Evolutionary conservation across 1,140 invertebrate genomes (phyloP), one percentile per base, ranked within the genome.

Genomic region (Cheumatopsyche charites): DNA sequence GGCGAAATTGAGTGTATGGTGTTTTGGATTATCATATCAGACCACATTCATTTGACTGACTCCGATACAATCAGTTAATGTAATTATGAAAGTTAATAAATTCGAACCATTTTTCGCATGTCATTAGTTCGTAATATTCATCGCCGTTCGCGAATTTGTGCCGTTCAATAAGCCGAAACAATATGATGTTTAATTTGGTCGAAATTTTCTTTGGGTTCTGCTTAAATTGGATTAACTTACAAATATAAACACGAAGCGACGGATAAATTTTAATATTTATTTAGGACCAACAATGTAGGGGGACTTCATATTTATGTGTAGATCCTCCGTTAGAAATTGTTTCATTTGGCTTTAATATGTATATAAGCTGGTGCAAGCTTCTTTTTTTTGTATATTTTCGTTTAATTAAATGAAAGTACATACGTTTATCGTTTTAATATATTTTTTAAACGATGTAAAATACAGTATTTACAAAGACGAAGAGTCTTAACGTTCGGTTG

Each of bases 141-240:
- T 3, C 29, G 29, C 29, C 9, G 29, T 36, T 9, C 3, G 29
- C 9, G 29, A 36, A 36, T 36, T 36, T 36, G 3, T 9, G 29
- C 29, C 9, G 29, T 36, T 36, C 29, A 36, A 36, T 36, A 36
- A 36, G 29, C 29, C 29, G 29, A 36, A 36, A 36, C 29, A 36
- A 36, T 36, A 52, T 52, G 9, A 52, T 52, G 47, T 52, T 52
- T 52, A 52, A 52, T 52, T 52, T 52, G 47, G 47, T n/a, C 9
- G 2, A 17, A 17, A 52, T 17, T 52, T 52, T 52, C 47, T 52
- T 52, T 52, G 19, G 19, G 47, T 52, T 52, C n/a, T 5, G 5
- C 47, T 17, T 17, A 52, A 9, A 17, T 52, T 19, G 15, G 19
- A 52, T 52, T 52, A 52, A 52, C 47, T 52, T 17, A 52, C 47